Evolutionary conservation across 37 sponge, comb jelly and placozoan species (phyloP), one percentile per base, ranked within the genome.

Genomic region (Lycopodina hypogea): DNA sequence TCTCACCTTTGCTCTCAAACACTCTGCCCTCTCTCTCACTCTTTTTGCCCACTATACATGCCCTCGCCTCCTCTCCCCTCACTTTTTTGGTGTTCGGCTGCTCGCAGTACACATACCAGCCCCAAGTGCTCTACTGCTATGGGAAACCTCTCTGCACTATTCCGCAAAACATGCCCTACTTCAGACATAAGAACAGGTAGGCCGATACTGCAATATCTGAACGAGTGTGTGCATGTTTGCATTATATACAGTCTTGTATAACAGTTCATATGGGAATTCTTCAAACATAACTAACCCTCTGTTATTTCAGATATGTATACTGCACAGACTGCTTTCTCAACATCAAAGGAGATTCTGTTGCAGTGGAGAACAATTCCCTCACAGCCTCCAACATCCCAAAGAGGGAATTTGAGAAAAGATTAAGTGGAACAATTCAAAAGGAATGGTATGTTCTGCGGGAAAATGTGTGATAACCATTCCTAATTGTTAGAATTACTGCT

Each of bases 111-210:
- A 75, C 77, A 3, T 98, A 85, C 75, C 69, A 76, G 55, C 96
- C 99, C 26, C 96, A 96, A 84, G 96, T 98, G 55, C 90, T 95
- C 68, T 95, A 92, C 79, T 98, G 99, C 79, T 94, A 87, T 59
- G 83, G 95, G 2, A 89, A 86, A 61, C 78, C 94, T 18, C 89
- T 94, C 42, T 96, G 97, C 57, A 86, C 97, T 56, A 91, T 96
- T 38, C 89, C 86, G 35, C 57, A 94, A 63, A 94, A 96, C 64
- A 50, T 82, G 48, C 42, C 83, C 18, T 96, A 96, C 62, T 94
- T 77, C 52, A 82, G 84, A 55, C 93, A 87, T 68, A 81, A 91
- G 48, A 91, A 90, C 89, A 90, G 92, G 93, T 96, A 23, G 29
- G 42, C 22, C 15, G 14, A n/a, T n/a, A n/a, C n/a, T n/a, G n/a